A percentile compares a stretch with the other conserved stretches of the same genome.
These are phyloP conservation scores for Palythoa heliodiscus DNA, from an alignment of 92 coral and sea anemone genomes.

Conservation along the genomic window DNA sequence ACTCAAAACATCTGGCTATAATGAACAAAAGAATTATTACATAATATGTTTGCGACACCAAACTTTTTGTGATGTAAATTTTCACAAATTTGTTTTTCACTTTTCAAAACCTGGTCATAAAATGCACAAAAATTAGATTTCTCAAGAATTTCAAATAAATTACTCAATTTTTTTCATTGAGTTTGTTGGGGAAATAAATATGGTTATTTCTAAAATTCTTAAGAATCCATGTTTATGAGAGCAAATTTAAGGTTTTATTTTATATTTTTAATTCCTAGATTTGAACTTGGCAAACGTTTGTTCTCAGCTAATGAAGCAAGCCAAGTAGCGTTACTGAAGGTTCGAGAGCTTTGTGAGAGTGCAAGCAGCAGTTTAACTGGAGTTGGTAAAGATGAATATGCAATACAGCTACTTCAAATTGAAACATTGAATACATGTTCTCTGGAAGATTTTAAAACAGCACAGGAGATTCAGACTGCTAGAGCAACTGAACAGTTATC, in stretches of 20 bases:
- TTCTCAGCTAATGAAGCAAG: constrained; percentile 66
- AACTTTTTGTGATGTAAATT: too few relatives aligned
- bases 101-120: too few relatives aligned
- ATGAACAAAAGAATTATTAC: too few relatives aligned
- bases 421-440: constrained; percentile 61
- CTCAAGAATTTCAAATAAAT: too few relatives aligned
- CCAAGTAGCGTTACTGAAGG: constrained; percentile 74
- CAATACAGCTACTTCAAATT: constrained; percentile 64
- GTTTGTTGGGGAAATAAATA: too few relatives aligned
- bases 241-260: background rate
- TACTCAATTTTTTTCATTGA: too few relatives aligned
- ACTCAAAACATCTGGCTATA: too few relatives aligned
- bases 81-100: too few relatives aligned
- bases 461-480: constrained; percentile 61
- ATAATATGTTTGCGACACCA: too few relatives aligned
- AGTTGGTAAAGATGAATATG: constrained; percentile 64
- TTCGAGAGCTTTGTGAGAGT: constrained; percentile 82
- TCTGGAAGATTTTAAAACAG: constrained; percentile 68
- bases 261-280: constrained; percentile 22
- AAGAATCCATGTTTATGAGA: too few relatives aligned
- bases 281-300: constrained; percentile 58
- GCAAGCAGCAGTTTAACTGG: constrained; percentile 92
- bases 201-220: too few relatives aligned
- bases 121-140: too few relatives aligned
- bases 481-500: constrained; percentile 67